Conservation (phyloP, 2,888 invertebrate genomes). For the Limnephilus auricula region DNA sequence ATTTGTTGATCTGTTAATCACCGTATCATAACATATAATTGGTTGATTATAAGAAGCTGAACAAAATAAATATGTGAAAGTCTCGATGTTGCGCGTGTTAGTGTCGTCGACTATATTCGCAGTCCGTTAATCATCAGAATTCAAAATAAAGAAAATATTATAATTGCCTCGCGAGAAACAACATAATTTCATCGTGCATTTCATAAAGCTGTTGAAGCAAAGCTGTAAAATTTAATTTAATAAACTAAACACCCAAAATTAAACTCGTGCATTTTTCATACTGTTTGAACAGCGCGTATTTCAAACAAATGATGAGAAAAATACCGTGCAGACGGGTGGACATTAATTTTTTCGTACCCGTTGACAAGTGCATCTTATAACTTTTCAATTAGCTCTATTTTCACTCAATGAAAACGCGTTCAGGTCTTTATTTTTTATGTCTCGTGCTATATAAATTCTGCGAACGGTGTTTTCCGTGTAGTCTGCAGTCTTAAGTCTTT, state of each 20-base stretch:
- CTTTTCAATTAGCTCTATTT: slow-evolving; percentile 44
- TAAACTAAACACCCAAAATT: slow-evolving; percentile 36
- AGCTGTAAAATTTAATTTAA: slow-evolving; percentile 38
- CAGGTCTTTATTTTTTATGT: slow-evolving; percentile 19
- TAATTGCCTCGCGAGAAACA: slow-evolving; percentile 20
- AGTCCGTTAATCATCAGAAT: slow-evolving; percentile 25
- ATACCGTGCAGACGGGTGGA: slow-evolving; percentile 15
- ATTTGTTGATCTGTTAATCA: not conserved
- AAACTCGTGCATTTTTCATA: slow-evolving; percentile 27
- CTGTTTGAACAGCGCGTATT: slow-evolving; percentile 22
- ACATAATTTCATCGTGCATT: slow-evolving; percentile 39
- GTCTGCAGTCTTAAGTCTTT: slow-evolving; percentile 19
- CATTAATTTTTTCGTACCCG: slow-evolving; percentile 38
- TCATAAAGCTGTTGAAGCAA: slow-evolving; percentile 40
- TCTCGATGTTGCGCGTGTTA: not conserved
- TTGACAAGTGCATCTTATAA: slow-evolving; percentile 50
- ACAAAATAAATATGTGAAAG: slow-evolving; percentile 17
- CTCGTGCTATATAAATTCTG: slow-evolving; percentile 29
- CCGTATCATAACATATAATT: slow-evolving; percentile 4
- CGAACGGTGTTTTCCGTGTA: slow-evolving; percentile 29
- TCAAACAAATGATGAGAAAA: slow-evolving; percentile 53
- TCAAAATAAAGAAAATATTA: slow-evolving; percentile 33
- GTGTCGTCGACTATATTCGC: slow-evolving; percentile 12
- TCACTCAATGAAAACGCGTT: slow-evolving; percentile 5
- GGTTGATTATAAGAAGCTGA: not conserved